Evolutionary conservation across 2,888 invertebrate species (phyloP).

Genomic region (Ptychoptera contaminata): DNA sequence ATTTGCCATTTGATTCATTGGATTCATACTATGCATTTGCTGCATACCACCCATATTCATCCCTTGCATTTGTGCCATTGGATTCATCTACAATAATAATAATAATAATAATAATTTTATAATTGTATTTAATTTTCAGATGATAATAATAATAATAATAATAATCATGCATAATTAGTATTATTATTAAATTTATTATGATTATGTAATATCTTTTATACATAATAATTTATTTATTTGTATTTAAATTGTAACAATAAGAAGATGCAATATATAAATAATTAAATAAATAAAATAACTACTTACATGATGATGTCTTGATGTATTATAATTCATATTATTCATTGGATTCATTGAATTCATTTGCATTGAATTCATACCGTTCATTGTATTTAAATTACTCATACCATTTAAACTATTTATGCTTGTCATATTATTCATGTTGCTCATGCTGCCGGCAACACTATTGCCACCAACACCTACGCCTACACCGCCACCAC

Average conservation of each 20-base stretch:
- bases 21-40: constrained; percentile 16
- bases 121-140: neutral
- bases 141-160: neutral
- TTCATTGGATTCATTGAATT: constrained; percentile 21
- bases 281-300: too few relatives aligned
- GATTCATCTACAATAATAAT: constrained; percentile 38
- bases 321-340: constrained; percentile 24
- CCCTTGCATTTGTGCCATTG: constrained; percentile 57
- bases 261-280: too few relatives aligned
- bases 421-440: constrained; percentile 23
- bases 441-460: constrained; percentile 14
- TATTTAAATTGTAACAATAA: too few relatives aligned
- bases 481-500: constrained; percentile 27
- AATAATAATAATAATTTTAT: neutral
- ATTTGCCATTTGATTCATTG: constrained; percentile 41
- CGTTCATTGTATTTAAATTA: constrained; percentile 45
- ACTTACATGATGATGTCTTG: constrained; percentile 31
- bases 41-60: constrained; percentile 45
- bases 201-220: too few relatives aligned
- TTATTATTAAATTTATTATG: too few relatives aligned
- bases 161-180: neutral
- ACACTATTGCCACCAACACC: constrained; percentile 26
- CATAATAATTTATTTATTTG: too few relatives aligned
- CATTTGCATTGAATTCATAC: constrained; percentile 23
- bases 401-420: constrained; percentile 41